Conservation (phyloP, 2,888 invertebrate genomes). For the Mythimna ferrago region DNA sequence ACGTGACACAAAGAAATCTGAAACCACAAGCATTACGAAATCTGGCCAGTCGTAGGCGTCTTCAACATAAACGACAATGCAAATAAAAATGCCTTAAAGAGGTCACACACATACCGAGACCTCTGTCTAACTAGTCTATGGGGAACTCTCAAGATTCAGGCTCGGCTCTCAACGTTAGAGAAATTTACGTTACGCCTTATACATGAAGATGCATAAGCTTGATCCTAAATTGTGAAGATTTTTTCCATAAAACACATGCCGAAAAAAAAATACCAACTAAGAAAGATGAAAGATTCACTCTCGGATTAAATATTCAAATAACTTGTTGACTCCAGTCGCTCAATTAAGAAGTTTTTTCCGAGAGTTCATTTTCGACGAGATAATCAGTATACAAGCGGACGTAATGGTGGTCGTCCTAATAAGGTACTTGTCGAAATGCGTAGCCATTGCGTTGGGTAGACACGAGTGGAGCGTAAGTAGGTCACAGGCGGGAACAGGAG, state of each 20-base stretch:
- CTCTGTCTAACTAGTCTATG: slow-evolving; percentile 42
- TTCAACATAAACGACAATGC: slow-evolving; percentile 5
- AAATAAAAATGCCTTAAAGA: slow-evolving; percentile 36
- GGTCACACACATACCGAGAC: slow-evolving; percentile 38
- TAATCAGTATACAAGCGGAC: slow-evolving; percentile 40
- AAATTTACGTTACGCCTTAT: slow-evolving; percentile 28
- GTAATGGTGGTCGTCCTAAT: slow-evolving; percentile 46
- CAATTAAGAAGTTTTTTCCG: slow-evolving; percentile 24
- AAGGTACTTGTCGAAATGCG: slow-evolving; percentile 71
- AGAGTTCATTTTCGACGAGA: slow-evolving; percentile 32
- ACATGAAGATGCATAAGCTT: slow-evolving; percentile 13
- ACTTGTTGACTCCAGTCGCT: slow-evolving; percentile 39
- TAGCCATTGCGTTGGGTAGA: slow-evolving; percentile 63
- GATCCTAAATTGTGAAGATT: slow-evolving; percentile 8
- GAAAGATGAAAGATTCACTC: neutral
- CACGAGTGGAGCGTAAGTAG: slow-evolving; percentile 75
- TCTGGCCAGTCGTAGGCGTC: neutral
- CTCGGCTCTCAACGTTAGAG: slow-evolving; percentile 13
- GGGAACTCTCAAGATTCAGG: slow-evolving; percentile 42
- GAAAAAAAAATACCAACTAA: neutral
- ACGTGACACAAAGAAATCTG: slow-evolving; percentile 10
- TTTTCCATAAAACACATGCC: slow-evolving; percentile 6
- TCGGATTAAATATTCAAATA: slow-evolving; percentile 27
- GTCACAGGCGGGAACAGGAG: slow-evolving; percentile 76
- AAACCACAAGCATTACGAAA: slow-evolving; percentile 17